Percentiles rank a stretch among this genome's conserved stretches.
Evolutionary conservation across 2,797 vertebrate genomes (phyloP).

Genomic region (Paguma larvata): DNA sequence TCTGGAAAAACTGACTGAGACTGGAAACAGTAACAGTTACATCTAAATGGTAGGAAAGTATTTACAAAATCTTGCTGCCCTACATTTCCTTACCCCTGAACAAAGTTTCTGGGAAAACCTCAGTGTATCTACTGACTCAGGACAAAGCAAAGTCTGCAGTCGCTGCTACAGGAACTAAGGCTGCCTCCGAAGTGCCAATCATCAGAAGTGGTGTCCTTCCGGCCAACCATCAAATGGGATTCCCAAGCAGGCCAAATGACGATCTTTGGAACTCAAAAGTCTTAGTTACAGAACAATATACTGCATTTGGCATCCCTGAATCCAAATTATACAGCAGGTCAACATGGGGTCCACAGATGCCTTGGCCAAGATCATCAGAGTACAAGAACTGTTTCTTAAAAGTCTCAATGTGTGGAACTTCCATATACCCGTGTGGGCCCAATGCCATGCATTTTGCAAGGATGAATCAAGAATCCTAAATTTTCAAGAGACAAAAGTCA

Average conservation of each 20-base stretch:
- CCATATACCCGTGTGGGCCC: not conserved
- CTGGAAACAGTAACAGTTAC: conserved; percentile 15
- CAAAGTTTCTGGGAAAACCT: not conserved
- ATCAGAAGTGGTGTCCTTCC: not conserved
- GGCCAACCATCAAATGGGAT: conserved; percentile 12
- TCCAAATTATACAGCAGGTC: conserved; percentile 45
- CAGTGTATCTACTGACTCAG: not conserved
- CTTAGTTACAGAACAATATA: not conserved
- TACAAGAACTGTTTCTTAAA: conserved; percentile 26
- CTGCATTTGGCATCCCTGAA: conserved; percentile 22
- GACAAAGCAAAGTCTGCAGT: not conserved
- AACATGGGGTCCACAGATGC: not conserved
- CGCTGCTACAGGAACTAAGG: not conserved
- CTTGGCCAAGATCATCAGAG: conserved; percentile 35
- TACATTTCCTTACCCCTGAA: conserved; percentile 25
- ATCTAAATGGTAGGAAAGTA: conserved; percentile 15
- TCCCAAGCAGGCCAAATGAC: not conserved
- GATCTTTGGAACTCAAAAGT: conserved; percentile 46
- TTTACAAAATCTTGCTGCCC: conserved; percentile 58
- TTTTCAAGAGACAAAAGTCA: conserved; percentile 59
- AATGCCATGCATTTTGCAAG: not conserved
- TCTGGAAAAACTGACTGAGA: conserved; percentile 45
- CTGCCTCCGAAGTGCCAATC: conserved; percentile 34
- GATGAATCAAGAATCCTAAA: conserved; percentile 59
- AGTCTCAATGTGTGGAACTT: not conserved